A percentile compares a stretch with the other conserved stretches of the same genome.
phyloP scores from a whole-genome alignment of 2,888 invertebrate genomes.

The Leucophora obtusa region DNA sequence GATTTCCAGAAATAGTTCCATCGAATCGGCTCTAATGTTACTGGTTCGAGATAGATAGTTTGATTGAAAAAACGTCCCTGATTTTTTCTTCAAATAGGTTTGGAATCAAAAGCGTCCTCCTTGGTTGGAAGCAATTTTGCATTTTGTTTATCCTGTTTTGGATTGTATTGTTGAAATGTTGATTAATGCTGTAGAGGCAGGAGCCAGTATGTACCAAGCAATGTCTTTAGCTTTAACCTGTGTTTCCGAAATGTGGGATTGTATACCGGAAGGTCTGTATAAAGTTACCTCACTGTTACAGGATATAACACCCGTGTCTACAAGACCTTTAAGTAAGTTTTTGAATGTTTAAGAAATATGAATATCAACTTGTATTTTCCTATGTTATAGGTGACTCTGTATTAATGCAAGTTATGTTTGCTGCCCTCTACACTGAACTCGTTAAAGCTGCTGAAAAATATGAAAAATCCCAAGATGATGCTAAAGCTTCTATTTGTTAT shows the following conservation, averaged over 20 bases:
- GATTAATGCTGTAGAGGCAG: constrained; percentile 85
- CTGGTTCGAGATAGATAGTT: too few species aligned
- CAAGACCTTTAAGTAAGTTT: constrained; percentile 82
- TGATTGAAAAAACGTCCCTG: too few species aligned
- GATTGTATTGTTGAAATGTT: constrained; percentile 84
- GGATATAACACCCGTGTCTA: constrained; percentile 84
- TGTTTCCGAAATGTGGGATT: constrained; percentile 84
- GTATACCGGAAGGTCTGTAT: constrained; percentile 82
- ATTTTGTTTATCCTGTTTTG: constrained; percentile 82
- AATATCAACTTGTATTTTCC: background rate
- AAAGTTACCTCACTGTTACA: constrained; percentile 83
- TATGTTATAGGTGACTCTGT: constrained; percentile 80
- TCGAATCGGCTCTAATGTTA: too few species aligned
- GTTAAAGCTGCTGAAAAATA: constrained; percentile 79
- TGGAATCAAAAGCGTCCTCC: constrained; percentile 90
- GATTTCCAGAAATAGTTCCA: too few species aligned
- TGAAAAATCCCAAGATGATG: constrained; percentile 68
- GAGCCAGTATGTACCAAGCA: constrained; percentile 89
- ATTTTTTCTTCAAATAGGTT: constrained; percentile 79
- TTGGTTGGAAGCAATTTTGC: constrained; percentile 86
- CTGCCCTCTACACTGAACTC: constrained; percentile 84
- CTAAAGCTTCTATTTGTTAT: constrained; percentile 82
- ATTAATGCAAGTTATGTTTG: constrained; percentile 85
- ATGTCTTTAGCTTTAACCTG: constrained; percentile 87
- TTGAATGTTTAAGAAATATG: too few species aligned